Percentiles rank a stretch among this genome's conserved stretches.
These are phyloP conservation scores for Hippocampus mohnikei DNA, from an alignment of 2,113 vertebrate species.

Conservation along the genomic window DNA sequence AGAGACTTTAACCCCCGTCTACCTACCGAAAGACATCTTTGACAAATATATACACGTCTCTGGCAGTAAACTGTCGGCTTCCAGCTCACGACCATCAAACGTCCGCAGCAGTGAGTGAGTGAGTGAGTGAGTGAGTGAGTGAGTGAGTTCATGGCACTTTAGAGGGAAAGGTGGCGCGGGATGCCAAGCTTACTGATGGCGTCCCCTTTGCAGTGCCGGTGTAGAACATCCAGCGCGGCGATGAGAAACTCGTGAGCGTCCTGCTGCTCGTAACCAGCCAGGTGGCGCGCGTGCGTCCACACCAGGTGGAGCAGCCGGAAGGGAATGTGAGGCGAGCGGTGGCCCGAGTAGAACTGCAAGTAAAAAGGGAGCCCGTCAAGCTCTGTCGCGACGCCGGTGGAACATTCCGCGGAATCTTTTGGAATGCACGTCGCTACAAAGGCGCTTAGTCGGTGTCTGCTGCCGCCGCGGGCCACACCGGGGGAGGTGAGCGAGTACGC, in stretches of 20 bases:
- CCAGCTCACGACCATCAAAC: too few species aligned
- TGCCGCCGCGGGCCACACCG: constrained; percentile 1
- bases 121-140: too few species aligned
- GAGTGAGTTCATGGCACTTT: too few species aligned
- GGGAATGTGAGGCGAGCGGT: constrained; percentile 98
- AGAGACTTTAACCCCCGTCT: too few species aligned
- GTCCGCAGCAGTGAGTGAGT: too few species aligned
- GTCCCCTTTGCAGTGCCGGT: constrained; percentile 97
- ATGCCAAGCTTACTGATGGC: constrained; percentile 58
- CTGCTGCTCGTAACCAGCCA: constrained; percentile 98
- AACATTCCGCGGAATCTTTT: constrained; percentile 20
- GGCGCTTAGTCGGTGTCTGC: constrained; percentile 7
- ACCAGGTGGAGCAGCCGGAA: constrained; percentile 98
- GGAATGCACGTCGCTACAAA: not conserved
- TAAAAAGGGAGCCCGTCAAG: not conserved
- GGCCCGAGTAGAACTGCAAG: constrained; percentile 94
- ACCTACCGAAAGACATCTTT: too few species aligned
- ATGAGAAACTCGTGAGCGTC: constrained; percentile 99
- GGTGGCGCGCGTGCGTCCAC: constrained; percentile 97
- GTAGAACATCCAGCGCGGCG: constrained; percentile 93
- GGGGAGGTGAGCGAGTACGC: constrained; percentile 18
- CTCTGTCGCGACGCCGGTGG: too few species aligned
- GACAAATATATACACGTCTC: too few species aligned
- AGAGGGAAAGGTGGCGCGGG: too few species aligned
- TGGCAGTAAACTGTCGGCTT: too few species aligned